Conservation (phyloP, 2,888 invertebrate species). For the Fabriciana adippe region DNA sequence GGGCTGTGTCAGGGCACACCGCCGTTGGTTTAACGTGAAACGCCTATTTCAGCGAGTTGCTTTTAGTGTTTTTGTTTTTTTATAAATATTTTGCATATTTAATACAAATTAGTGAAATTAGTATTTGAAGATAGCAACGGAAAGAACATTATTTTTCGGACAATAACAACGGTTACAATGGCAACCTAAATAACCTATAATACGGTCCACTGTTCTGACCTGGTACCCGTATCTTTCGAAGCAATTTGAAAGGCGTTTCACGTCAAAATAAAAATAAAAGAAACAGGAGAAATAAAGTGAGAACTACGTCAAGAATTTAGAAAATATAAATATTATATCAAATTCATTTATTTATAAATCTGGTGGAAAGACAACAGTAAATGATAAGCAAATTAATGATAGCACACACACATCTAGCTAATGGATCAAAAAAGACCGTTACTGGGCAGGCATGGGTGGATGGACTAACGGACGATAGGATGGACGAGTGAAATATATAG, state of each 20-base stretch:
- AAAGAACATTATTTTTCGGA: no score
- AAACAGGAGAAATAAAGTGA: slow-evolving; percentile 1
- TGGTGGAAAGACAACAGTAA: slow-evolving; percentile 69
- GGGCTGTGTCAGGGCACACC: no score
- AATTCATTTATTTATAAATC: slow-evolving; percentile 37
- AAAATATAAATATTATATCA: slow-evolving; percentile 5
- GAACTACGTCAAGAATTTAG: not conserved
- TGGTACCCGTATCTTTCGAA: no score
- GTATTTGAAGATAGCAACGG: no score
- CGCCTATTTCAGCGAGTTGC: no score
- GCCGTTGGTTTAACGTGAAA: no score
- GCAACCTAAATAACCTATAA: no score
- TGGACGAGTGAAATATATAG: slow-evolving; percentile 40
- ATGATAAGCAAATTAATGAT: slow-evolving; percentile 56
- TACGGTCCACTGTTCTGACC: no score
- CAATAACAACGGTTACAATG: no score
- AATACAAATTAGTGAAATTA: no score
- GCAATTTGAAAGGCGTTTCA: not conserved
- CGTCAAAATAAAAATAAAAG: slow-evolving; percentile 8
- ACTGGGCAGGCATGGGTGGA: slow-evolving; percentile 50
- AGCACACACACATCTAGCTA: slow-evolving; percentile 68
- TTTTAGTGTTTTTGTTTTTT: no score
- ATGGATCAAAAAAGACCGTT: slow-evolving; percentile 73
- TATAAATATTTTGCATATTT: no score
- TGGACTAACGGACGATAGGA: slow-evolving; percentile 51